Percentiles rank a stretch among this genome's conserved stretches.
These are phyloP conservation scores for Drosophila multiciliata DNA, from an alignment of 2,888 invertebrate genomes.

Conservation along the genomic window DNA sequence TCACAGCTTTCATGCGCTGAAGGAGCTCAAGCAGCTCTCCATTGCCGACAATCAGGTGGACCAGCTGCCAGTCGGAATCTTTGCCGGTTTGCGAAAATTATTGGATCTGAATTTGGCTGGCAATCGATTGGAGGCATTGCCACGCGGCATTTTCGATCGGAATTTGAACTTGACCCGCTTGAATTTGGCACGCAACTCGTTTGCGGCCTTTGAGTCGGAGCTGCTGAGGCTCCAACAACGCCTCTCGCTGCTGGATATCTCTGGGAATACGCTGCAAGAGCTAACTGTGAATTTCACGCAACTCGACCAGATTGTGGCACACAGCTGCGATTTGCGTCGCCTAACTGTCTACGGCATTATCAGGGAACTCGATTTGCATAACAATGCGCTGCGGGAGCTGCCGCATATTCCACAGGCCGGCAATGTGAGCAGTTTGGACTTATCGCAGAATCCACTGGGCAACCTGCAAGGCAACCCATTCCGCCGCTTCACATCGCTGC, in stretches of 20 bases:
- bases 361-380: slow-evolving; percentile 79
- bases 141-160: slow-evolving; percentile 79
- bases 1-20: slow-evolving; percentile 82
- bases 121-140: slow-evolving; percentile 74
- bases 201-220: slow-evolving; percentile 80
- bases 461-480: slow-evolving; percentile 80
- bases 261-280: slow-evolving; percentile 81
- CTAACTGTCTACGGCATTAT: slow-evolving; percentile 78
- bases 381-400: slow-evolving; percentile 82
- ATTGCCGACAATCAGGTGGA: slow-evolving; percentile 78
- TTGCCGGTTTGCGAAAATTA: slow-evolving; percentile 75
- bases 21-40: slow-evolving; percentile 81
- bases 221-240: slow-evolving; percentile 76
- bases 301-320: slow-evolving; percentile 70
- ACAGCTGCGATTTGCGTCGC: slow-evolving; percentile 81
- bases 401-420: slow-evolving; percentile 81
- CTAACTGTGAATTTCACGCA: slow-evolving; percentile 78
- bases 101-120: slow-evolving; percentile 77
- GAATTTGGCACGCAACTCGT: slow-evolving; percentile 76
- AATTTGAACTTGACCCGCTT: slow-evolving; percentile 81
- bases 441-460: slow-evolving; percentile 82
- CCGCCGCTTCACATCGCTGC: slow-evolving; percentile 74
- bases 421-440: slow-evolving; percentile 80
- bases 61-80: slow-evolving; percentile 70
- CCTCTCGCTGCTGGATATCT: slow-evolving; percentile 77